Evolutionary conservation across 2,797 vertebrate genomes (phyloP), one percentile per base, ranked within the genome.

Genomic region (Pelochelys cantorii): DNA sequence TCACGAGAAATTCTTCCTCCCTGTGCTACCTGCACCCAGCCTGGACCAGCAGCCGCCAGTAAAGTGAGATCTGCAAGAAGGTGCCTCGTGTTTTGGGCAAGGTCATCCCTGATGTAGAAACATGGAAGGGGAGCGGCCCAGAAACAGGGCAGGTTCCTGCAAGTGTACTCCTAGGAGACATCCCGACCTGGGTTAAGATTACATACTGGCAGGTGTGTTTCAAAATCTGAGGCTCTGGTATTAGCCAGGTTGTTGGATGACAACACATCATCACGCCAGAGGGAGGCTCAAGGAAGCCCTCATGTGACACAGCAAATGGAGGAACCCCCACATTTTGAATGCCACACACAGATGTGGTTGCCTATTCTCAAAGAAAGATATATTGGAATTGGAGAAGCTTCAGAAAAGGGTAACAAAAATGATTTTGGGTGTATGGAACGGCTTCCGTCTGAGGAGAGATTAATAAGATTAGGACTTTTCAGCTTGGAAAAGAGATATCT

Each of bases 281-380:
- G 93, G 95, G 94, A 90, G 90, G 56, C 93, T 95, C 95, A 0
- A 53, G 96, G 95, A 95, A 95, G 87, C 12, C 31, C 89, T 93
- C 87, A 84, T 37, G 31, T 59, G 1, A 3, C 34, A 62, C 81
- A 89, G 91, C 90, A 93, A 88, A 94, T 86, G 59, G 94, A 95
- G 59, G 1, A 0, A 18, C 0, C 85, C 83, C 53, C 0, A 1
- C n/a, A 68, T 53, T 88, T 77, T 90, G 82, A 17, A 54, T 54
- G 14, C 53, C 53, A 1, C 53, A 54, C 14, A 4, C 53, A 14
- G 53, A 54, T 54, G 53, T 54, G 53, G 53, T 54, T 15, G 53
- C 14, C 53, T 15, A 11, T 14, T 12, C 53, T 54, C 42, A 48
- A 48, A 48, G 42, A 48, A 48, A 48, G 42, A 48, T 48, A 48